phyloP scores from a whole-genome alignment of 2,797 vertebrate species.

The Sebastes aleutianus region DNA sequence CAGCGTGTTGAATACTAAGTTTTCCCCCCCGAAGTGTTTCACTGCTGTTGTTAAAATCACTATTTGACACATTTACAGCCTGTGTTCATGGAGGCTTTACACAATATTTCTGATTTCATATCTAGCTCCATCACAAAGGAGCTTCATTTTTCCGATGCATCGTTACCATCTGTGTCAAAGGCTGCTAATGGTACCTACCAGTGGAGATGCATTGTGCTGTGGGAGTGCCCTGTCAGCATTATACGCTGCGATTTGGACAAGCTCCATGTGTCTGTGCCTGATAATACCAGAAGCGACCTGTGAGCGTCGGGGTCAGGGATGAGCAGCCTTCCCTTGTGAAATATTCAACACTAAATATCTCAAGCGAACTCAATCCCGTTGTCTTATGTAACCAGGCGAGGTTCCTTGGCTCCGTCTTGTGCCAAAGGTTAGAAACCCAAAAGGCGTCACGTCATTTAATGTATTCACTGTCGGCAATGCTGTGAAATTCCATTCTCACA shows the following conservation, averaged over 20 bases:
- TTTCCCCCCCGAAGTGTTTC: constrained; percentile 5
- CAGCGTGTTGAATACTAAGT: constrained; percentile 40
- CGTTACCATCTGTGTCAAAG: constrained; percentile 33
- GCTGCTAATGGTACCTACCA: constrained; percentile 46
- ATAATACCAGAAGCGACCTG: constrained; percentile 33
- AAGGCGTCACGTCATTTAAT: constrained; percentile 51
- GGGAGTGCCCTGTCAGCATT: constrained; percentile 38
- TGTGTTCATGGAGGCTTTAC: constrained; percentile 8
- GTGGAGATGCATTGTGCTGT: constrained; percentile 17
- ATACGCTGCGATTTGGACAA: constrained; percentile 26
- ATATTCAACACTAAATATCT: constrained; percentile 44
- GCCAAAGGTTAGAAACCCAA: constrained; percentile 49
- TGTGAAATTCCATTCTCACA: constrained; percentile 63
- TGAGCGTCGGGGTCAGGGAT: constrained; percentile 32
- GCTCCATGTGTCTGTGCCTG: constrained; percentile 42
- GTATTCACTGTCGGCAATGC: constrained; percentile 44
- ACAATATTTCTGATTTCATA: constrained; percentile 15
- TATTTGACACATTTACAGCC: constrained; percentile 29
- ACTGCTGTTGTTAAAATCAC: constrained; percentile 23
- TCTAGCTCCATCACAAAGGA: constrained; percentile 13
- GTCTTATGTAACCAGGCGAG: constrained; percentile 16
- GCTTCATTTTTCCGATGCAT: constrained; percentile 42
- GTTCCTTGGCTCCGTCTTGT: constrained; percentile 15
- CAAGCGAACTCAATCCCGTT: constrained; percentile 18
- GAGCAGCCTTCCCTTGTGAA: constrained; percentile 34